phyloP scores from a whole-genome alignment of 2,797 vertebrate species.

The Myripristis jacobus region DNA sequence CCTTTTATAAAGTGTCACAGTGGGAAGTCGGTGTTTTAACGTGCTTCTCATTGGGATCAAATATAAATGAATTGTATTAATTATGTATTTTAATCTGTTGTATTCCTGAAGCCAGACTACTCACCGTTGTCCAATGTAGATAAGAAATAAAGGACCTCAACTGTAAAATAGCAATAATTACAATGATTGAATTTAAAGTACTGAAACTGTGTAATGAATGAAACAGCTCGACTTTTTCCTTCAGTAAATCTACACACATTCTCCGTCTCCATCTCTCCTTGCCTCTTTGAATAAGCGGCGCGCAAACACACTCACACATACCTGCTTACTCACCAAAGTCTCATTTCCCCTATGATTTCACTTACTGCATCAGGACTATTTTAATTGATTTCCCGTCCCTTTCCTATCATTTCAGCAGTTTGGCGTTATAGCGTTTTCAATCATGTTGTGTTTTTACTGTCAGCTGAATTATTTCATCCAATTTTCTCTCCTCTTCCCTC shows the following conservation, averaged over 20 bases:
- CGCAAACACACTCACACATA: neutral
- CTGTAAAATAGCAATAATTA: too few relatives aligned
- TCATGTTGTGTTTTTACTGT: neutral
- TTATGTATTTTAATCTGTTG: too few relatives aligned
- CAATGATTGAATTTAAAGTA: neutral
- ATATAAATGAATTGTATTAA: too few relatives aligned
- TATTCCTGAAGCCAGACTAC: too few relatives aligned
- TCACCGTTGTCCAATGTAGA: too few relatives aligned
- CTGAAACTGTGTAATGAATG: neutral
- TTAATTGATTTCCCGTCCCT: neutral
- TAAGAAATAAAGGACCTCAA: too few relatives aligned
- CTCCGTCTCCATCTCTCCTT: neutral
- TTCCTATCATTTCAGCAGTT: neutral
- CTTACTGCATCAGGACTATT: neutral
- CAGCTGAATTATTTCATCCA: neutral
- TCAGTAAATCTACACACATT: neutral
- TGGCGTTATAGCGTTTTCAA: neutral
- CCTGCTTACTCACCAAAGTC: neutral
- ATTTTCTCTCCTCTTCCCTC: conserved; percentile 3
- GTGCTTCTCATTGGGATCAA: too few relatives aligned
- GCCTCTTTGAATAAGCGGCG: neutral
- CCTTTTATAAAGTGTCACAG: too few relatives aligned
- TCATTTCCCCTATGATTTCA: neutral
- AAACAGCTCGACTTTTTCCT: neutral
- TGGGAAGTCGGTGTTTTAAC: too few relatives aligned